phyloP scores from a whole-genome alignment of 2,797 vertebrate genomes.

The Meriones psammophilus region DNA sequence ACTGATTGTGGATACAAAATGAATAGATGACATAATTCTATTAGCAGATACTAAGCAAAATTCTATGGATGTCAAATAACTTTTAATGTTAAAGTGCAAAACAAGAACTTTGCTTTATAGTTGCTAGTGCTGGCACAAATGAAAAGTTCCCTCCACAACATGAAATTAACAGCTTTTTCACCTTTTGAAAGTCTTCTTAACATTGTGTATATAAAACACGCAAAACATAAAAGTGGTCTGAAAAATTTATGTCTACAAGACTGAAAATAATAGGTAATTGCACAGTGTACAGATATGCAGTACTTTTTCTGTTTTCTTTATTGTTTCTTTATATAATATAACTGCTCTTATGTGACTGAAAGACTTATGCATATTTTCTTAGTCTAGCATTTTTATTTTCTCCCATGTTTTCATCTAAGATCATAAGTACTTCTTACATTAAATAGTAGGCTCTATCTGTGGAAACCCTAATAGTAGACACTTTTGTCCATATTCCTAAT shows the following conservation, averaged over 20 bases:
- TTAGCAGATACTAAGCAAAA: conserved; percentile 66
- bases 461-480: neutral
- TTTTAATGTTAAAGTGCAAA: conserved; percentile 71
- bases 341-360: neutral
- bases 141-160: conserved; percentile 73
- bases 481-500: neutral
- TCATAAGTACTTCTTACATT: neutral
- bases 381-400: neutral
- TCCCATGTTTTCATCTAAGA: neutral
- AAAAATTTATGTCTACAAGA: conserved; percentile 44
- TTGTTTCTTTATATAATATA: neutral
- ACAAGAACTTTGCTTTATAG: conserved; percentile 69
- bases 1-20: conserved; percentile 63
- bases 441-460: neutral
- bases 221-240: conserved; percentile 51
- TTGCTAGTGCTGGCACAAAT: conserved; percentile 75
- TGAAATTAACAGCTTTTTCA: conserved; percentile 70
- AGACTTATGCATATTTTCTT: neutral
- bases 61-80: conserved; percentile 37
- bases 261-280: conserved; percentile 6
- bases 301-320: neutral
- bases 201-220: conserved; percentile 53
- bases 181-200: conserved; percentile 71
- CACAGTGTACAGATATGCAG: neutral
- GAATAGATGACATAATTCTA: conserved; percentile 50